Evolutionary conservation across 2,113 vertebrate genomes (phyloP), one percentile per base, ranked within the genome.

Genomic region (Festucalex cinctus): DNA sequence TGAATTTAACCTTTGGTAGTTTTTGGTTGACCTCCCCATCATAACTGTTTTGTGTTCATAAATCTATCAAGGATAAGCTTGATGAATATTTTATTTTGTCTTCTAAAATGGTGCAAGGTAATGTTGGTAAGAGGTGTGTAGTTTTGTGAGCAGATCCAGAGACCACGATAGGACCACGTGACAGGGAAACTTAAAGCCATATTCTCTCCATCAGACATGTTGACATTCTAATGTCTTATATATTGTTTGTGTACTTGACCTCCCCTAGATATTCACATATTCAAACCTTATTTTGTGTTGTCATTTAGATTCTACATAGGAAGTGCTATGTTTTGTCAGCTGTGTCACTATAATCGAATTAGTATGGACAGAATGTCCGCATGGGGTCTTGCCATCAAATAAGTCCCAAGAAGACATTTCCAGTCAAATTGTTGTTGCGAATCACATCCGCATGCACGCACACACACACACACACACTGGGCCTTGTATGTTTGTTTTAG

Each of bases 111-210:
- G 39, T 3, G 39, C 37, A 39, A n/a, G 12, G 39, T 41, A n/a
- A n/a, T 9, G 44, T 14, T 19, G 16, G 17, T 19, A 46, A 46
- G 39, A 41, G 10, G 39, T 46, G 41, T 39, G 39, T 44, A 13
- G 14, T 14, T 44, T 44, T 46, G 19, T 5, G 16, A 46, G 51
- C 51, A 24, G 24, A 28, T 56, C 53, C 53, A 1, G 53, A 14
- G n/a, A 20, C 56, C n/a, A 20, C 57, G 12, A 13, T 16, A 78
- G 65, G 88, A 79, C 85, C 71, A 77, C 67, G 78, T 35, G 73
- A 86, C 76, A 79, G 86, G 84, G 85, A 84, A 68, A 73, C 73
- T 66, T 69, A 83, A 91, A 92, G 90, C 90, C 91, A 93, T 92
- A 93, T 82, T 84, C 68, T 87, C 79, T 80, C 48, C 48, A 49